Conservation (phyloP, 2,797 vertebrate species). For the Clamator glandarius region DNA sequence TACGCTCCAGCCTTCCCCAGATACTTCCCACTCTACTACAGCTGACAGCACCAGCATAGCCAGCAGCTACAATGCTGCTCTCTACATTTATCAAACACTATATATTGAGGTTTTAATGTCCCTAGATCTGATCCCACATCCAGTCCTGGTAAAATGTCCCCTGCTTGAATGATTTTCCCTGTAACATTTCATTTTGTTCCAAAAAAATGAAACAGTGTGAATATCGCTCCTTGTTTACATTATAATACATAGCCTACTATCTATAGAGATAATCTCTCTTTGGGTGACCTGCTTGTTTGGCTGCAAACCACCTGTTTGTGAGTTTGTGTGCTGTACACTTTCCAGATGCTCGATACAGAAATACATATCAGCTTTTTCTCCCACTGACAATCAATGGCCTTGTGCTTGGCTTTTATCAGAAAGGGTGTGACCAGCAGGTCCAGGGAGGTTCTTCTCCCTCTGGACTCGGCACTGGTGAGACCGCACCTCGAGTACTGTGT, state of each 20-base stretch:
- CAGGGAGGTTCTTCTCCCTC: no score
- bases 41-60: background rate
- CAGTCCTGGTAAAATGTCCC: background rate
- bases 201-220: background rate
- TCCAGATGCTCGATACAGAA: background rate
- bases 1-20: background rate
- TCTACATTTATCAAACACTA: background rate
- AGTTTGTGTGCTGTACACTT: background rate
- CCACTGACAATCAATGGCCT: background rate
- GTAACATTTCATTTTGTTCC: background rate
- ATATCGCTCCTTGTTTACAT: background rate
- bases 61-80: background rate
- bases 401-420: no score
- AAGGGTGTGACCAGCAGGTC: no score
- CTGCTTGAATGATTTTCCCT: background rate
- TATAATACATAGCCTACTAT: background rate
- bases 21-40: background rate
- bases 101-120: background rate
- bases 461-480: no score
- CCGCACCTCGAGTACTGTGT: no score
- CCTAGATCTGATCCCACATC: background rate
- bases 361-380: background rate
- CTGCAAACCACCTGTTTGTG: background rate
- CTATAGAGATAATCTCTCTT: background rate
- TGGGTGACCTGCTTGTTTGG: background rate